phyloP scores from a whole-genome alignment of 2,113 vertebrate genomes.

The Oenanthe oenanthe region DNA sequence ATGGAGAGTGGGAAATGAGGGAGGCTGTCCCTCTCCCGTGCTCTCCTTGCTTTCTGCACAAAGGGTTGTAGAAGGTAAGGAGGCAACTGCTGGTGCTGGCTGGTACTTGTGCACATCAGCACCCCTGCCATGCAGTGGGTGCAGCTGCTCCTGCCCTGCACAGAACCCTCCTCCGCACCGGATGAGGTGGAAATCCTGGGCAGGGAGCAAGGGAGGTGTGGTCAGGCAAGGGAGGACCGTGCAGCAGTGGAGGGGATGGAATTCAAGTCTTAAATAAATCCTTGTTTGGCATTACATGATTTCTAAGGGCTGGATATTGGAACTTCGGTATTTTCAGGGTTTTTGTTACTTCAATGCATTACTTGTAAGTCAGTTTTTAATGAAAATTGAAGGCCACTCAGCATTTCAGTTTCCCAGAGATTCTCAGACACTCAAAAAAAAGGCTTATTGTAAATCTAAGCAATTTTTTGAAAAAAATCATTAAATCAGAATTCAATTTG shows the following conservation, averaged over 20 bases:
- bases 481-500: not conserved
- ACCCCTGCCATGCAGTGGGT: rapidly evolving
- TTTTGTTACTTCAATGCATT: not conserved
- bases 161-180: rapidly evolving
- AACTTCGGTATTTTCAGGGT: not conserved
- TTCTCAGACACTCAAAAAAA: not conserved
- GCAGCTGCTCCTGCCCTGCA: not conserved
- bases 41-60: rapidly evolving
- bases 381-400: not conserved
- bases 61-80: not conserved
- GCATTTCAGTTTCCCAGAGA: not conserved
- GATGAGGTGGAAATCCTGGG: not conserved
- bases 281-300: not conserved
- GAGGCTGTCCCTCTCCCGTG: not conserved
- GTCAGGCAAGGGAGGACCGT: not conserved
- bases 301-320: not conserved
- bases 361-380: not conserved
- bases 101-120: rapidly evolving
- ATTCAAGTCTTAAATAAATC: not conserved
- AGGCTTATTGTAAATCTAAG: not conserved
- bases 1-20: not conserved
- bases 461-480: not conserved
- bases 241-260: not conserved
- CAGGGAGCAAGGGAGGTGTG: not conserved
- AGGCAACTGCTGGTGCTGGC: not conserved